Evolutionary conservation across 1,140 invertebrate genomes (phyloP).

Genomic region (Nasonia giraulti): DNA sequence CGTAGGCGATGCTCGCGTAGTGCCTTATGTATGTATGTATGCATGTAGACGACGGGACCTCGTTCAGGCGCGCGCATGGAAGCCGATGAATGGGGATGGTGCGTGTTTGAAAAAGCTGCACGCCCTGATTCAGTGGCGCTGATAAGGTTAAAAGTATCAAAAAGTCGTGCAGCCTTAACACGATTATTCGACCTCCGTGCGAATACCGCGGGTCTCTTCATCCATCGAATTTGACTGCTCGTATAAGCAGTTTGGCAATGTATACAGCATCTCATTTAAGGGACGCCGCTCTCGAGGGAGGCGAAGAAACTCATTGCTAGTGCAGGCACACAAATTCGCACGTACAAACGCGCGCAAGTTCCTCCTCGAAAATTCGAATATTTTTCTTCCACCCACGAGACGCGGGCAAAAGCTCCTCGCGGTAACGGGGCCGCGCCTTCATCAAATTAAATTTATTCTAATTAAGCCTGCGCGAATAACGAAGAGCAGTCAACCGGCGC

Average conservation of each 20-base stretch:
- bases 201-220: background rate
- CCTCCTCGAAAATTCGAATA: background rate
- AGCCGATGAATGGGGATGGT: background rate
- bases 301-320: background rate
- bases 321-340: background rate
- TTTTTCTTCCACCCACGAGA: background rate
- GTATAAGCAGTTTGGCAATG: too few relatives aligned
- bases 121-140: background rate
- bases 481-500: background rate
- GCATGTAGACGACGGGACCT: too few relatives aligned
- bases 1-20: background rate
- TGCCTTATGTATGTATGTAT: too few relatives aligned
- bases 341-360: too few relatives aligned
- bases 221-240: too few relatives aligned
- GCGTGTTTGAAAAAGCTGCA: background rate
- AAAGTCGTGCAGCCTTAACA: background rate
- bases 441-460: slow-evolving; percentile 14
- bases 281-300: too few relatives aligned
- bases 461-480: background rate
- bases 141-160: slow-evolving; percentile 8
- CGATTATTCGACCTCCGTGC: background rate
- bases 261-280: too few relatives aligned
- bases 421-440: background rate
- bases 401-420: background rate
- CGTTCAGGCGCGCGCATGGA: background rate